Evolutionary conservation across 2,113 vertebrate species (phyloP).

Genomic region (Pelmatolapia mariae): DNA sequence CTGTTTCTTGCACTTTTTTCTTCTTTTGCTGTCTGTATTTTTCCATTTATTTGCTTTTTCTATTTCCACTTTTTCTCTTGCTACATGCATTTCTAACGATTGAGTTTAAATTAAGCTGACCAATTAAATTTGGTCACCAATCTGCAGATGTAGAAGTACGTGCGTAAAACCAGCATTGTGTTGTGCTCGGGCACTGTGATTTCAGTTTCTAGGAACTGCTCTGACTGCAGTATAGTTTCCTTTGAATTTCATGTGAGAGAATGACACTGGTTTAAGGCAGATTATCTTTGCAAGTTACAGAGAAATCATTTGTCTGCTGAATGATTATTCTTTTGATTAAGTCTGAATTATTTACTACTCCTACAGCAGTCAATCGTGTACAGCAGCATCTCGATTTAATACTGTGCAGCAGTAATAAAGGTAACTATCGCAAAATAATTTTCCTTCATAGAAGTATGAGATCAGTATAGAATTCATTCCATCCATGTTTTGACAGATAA

Average conservation of each 20-base stretch:
- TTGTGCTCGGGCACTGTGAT: not conserved
- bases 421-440: not conserved
- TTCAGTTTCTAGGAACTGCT: not conserved
- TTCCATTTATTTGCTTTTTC: not conserved
- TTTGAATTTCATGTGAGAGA: not conserved
- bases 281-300: not conserved
- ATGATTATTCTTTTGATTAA: not conserved
- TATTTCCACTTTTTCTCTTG: not conserved
- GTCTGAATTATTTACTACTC: conserved; percentile 4
- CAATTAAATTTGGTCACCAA: not conserved
- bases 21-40: not conserved
- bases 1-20: not conserved
- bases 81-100: not conserved
- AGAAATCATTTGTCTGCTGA: not conserved
- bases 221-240: not conserved
- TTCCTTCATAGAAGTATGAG: not conserved
- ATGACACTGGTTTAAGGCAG: not conserved
- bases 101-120: conserved; percentile 2
- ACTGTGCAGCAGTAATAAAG: not conserved
- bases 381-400: not conserved
- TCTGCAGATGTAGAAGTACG: not conserved
- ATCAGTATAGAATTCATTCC: not conserved
- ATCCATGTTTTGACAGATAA: not conserved
- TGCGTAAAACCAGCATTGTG: not conserved
- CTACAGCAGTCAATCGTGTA: not conserved